Evolutionary conservation across 2,888 invertebrate genomes (phyloP), one percentile per base, ranked within the genome.

Genomic region (Stenodera caucasica): DNA sequence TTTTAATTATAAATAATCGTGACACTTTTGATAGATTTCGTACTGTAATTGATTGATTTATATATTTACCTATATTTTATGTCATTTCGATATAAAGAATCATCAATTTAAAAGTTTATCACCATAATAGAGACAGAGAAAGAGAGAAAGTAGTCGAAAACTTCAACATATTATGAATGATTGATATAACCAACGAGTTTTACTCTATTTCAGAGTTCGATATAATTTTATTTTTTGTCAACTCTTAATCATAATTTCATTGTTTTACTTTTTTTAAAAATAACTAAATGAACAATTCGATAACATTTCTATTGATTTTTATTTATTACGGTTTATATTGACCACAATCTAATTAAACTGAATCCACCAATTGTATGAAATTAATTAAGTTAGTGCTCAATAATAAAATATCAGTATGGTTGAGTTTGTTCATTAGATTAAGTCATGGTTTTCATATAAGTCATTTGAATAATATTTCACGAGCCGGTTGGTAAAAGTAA

Each of bases 31-130:
- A 66, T 66, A 64, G 54, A 64, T 62, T 57, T 64, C 18, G 57
- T 35, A 60, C 49, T 57, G 58, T 65, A 63, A 63, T 65, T 66
- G 66, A 66, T 66, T 66, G 66, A 66, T 40, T 40, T 40, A 15
- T 40, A 40, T 65, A 61, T 60, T 62, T 62, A 60, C 62, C 63
- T 60, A 64, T 62, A 64, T 62, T 62, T 60, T 64, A 51, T 50
- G 66, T 60, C 57, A 57, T 49, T 59, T 40, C 14, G 57, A 55
- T 59, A 63, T 58, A 67, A 64, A 66, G 63, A 68, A 63, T 66
- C 68, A 68, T 69, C 66, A 67, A 69, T 69, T 69, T 67, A 59
- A 61, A 65, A 66, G 51, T 66, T 64, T 62, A 67, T 67, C 65
- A 61, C 60, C 64, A 60, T 65, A 65, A 67, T 63, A 55, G 61